These are phyloP conservation scores for Smittia aterrima DNA, from an alignment of 2,888 invertebrate genomes.

Conservation along the genomic window DNA sequence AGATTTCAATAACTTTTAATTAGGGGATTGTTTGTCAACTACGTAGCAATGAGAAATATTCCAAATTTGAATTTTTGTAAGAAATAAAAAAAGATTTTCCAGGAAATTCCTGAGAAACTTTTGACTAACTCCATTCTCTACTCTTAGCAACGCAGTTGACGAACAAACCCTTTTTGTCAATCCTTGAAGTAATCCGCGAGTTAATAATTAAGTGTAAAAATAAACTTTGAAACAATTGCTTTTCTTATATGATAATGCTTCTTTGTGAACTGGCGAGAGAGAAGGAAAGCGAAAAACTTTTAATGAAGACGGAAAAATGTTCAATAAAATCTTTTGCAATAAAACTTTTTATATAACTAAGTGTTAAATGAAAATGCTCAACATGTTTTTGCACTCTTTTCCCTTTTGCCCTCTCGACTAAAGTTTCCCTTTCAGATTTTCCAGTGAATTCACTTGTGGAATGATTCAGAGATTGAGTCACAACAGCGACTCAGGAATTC, in stretches of 20 bases:
- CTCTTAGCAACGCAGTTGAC: no score
- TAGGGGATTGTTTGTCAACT: no score
- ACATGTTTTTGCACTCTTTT: background rate
- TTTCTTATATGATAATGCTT: slow-evolving; percentile 13
- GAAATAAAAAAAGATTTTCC: no score
- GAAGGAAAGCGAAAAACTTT: slow-evolving; percentile 17
- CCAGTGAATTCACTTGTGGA: slow-evolving; percentile 1
- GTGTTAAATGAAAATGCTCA: slow-evolving; percentile 34
- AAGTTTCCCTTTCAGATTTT: background rate
- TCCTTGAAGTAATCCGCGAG: background rate
- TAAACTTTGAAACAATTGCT: slow-evolving; percentile 20
- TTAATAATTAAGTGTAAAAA: slow-evolving; percentile 20
- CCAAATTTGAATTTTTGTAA: no score
- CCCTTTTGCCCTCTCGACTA: background rate
- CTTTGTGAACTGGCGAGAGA: background rate
- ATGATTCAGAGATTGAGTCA: background rate
- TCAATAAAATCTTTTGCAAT: slow-evolving; percentile 30
- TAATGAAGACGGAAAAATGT: slow-evolving; percentile 29
- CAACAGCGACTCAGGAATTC: background rate
- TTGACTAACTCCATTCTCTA: no score
- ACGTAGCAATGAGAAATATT: no score
- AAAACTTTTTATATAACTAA: slow-evolving; percentile 31
- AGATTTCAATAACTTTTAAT: no score
- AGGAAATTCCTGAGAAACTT: no score
- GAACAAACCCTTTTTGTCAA: no score